phyloP scores from a whole-genome alignment of 2,888 invertebrate genomes.

The Coenonympha arcania region DNA sequence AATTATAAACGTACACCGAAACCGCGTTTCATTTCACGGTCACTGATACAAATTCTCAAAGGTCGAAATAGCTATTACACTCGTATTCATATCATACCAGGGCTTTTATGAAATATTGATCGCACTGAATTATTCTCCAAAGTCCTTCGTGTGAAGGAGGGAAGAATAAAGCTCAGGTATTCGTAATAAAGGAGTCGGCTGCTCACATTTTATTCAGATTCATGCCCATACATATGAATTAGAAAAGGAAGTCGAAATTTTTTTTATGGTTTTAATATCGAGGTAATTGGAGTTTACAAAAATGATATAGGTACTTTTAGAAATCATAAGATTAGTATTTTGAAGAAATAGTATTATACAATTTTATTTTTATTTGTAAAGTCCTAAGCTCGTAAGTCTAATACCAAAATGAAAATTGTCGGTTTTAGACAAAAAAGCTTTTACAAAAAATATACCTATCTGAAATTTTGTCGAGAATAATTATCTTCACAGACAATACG shows the following conservation, averaged over 20 bases:
- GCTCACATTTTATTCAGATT: slow-evolving; percentile 26
- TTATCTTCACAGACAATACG: no score
- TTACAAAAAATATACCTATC: not conserved
- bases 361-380: no score
- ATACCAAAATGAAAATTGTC: no score
- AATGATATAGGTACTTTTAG: not conserved
- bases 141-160: slow-evolving; percentile 18
- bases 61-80: not conserved
- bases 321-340: not conserved
- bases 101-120: slow-evolving; percentile 17
- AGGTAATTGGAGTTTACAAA: not conserved
- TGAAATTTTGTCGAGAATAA: not conserved
- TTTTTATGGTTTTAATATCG: not conserved
- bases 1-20: not conserved
- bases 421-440: not conserved
- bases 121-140: slow-evolving; percentile 16
- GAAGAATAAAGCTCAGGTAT: slow-evolving; percentile 23
- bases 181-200: slow-evolving; percentile 22
- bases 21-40: not conserved
- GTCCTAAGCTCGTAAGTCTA: no score
- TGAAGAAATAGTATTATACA: no score
- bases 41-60: not conserved
- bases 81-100: slow-evolving; percentile 3
- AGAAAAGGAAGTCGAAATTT: slow-evolving; percentile 1
- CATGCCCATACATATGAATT: slow-evolving; percentile 21